A percentile compares a stretch with the other conserved stretches of the same genome.
Conservation (phyloP, 2,113 vertebrate genomes). For the Nyctereutes procyonoides region DNA sequence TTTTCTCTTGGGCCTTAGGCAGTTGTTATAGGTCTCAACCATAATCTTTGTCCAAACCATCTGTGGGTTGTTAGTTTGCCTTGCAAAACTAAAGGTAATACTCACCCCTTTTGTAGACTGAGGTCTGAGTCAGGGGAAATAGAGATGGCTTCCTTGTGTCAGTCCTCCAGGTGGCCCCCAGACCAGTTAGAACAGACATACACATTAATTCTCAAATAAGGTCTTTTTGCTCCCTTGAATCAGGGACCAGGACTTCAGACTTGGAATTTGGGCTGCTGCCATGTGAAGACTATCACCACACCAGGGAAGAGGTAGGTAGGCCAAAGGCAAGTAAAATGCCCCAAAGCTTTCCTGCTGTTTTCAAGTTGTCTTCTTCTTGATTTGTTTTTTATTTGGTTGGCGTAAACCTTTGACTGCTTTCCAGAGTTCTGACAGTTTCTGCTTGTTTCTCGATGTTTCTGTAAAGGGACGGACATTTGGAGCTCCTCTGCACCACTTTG, state of each 20-base stretch:
- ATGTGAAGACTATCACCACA: too few relatives aligned
- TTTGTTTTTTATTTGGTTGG: not conserved
- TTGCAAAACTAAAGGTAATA: not conserved
- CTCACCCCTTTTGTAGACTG: not conserved
- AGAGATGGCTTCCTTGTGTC: not conserved
- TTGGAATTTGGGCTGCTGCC: too few relatives aligned
- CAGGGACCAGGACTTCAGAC: not conserved
- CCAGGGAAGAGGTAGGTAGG: not conserved
- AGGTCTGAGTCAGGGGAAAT: not conserved
- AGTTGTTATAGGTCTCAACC: not conserved
- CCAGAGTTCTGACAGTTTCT: not conserved
- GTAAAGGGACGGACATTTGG: not conserved
- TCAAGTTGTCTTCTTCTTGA: not conserved
- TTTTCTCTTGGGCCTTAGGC: not conserved
- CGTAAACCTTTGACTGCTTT: not conserved
- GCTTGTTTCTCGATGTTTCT: not conserved
- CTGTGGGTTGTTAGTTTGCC: not conserved
- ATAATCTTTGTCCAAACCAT: not conserved
- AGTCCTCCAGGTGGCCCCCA: not conserved
- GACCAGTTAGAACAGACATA: not conserved
- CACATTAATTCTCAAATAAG: not conserved
- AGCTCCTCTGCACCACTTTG: not conserved
- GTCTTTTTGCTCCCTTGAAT: not conserved
- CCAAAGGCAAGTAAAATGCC: not conserved
- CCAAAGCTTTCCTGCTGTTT: not conserved